Percentiles rank a stretch among this genome's conserved stretches.
Conservation (phyloP, 2,113 vertebrate genomes). For the Mesoclemmys tuberculata region DNA sequence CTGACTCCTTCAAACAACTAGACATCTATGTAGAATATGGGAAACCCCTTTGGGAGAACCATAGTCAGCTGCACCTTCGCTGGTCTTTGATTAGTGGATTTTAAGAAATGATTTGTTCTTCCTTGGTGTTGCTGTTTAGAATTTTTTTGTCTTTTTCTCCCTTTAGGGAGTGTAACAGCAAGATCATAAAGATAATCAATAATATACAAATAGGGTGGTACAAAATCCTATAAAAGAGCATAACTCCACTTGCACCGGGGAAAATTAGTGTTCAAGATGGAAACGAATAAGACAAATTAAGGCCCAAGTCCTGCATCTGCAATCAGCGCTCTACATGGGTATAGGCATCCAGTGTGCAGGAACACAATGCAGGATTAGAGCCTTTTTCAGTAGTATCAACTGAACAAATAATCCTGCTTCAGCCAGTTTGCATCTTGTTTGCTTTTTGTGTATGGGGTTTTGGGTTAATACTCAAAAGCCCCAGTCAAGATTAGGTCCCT, state of each 20-base stretch:
- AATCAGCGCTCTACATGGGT: fast-evolving
- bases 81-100: neutral
- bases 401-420: neutral
- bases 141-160: neutral
- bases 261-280: neutral
- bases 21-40: neutral
- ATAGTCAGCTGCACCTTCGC: neutral
- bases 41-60: neutral
- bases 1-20: neutral
- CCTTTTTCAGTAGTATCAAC: neutral
- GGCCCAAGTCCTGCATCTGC: neutral
- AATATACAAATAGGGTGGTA: fast-evolving
- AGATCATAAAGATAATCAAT: neutral
- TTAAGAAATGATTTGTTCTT: neutral
- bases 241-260: neutral
- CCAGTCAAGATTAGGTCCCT: neutral
- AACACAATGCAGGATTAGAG: neutral
- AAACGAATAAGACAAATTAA: neutral
- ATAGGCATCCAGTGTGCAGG: neutral
- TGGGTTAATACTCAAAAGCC: neutral
- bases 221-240: neutral
- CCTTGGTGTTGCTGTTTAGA: neutral
- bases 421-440: neutral
- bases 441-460: neutral
- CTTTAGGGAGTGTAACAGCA: neutral